Base-by-base conservation (phyloP, 2,888 invertebrate genomes). In the Dicyrtoma fusca region DNA sequence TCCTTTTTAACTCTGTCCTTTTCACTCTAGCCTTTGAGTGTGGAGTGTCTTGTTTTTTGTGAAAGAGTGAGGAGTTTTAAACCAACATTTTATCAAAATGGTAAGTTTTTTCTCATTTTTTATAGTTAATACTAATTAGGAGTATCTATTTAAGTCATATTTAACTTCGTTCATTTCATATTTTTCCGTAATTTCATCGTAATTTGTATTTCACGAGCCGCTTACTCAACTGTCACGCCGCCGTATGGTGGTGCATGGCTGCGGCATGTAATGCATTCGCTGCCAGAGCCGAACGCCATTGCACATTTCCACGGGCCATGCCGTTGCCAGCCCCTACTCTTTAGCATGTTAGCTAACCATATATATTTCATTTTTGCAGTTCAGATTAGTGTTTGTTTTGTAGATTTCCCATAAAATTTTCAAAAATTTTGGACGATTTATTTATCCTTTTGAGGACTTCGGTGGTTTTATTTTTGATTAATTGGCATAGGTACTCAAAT, bases 31-130 rank as follows among this genome's bases (percentile, higher is more conserved):
- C 74, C 75, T 74, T 73, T 59, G 64, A 64, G 69, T 68, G 73
- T 69, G 51, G 8, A 53, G 25, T 64, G 59, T 57, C 34, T 72
- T 69, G 65, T 57, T 72, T 64, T 44, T 51, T 17, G 44, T n/a
- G n/a, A n/a, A n/a, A 51, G 45, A 61, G 57, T 64, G 70, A 70
- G 25, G 66, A 34, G 55, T 61, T 66, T 71, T 63, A 26, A 62
- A 49, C 68, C 59, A 75, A 64, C 68, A 74, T 59, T 65, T 65
- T 70, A 49, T 61, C 77, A 77, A 77, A 78, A 77, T 78, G 78
- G 78, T 77, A 76, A 77, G 78, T 75, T 71, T 62, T 62, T 62
- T 44, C 13, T 49, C 49, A 17, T n/a, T 49, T 13, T 49, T 49
- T 49, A 49, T 49, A 44, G 8, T 44, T 49, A 49, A 17, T 19